Percentiles rank a stretch among this genome's conserved stretches.
These are phyloP conservation scores for Nothobranchius furzeri DNA, from an alignment of 2,113 vertebrate genomes.

Conservation along the genomic window DNA sequence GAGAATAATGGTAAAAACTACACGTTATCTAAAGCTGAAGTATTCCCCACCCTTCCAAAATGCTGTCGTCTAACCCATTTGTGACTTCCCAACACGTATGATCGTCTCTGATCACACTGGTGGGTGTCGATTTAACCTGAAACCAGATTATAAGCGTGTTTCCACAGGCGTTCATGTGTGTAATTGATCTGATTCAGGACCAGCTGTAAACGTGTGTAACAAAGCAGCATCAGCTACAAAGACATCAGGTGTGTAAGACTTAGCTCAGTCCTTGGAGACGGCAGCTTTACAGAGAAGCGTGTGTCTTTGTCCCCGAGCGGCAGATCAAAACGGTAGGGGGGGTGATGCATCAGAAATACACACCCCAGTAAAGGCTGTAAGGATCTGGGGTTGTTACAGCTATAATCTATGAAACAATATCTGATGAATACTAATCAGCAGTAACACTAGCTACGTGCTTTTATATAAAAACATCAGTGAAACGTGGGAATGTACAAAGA, in stretches of 20 bases:
- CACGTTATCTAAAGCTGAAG: background rate
- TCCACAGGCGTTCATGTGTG: constrained; percentile 12
- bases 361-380: too few relatives aligned
- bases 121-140: constrained; percentile 2
- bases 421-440: too few relatives aligned
- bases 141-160: constrained; percentile 2
- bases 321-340: constrained; percentile 39
- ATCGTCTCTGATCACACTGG: background rate
- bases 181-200: constrained; percentile 43
- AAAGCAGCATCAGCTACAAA: constrained; percentile 47
- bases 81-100: background rate
- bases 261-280: constrained; percentile 41
- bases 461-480: too few relatives aligned
- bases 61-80: background rate
- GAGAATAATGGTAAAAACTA: too few relatives aligned
- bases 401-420: too few relatives aligned
- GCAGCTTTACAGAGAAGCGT: constrained; percentile 5
- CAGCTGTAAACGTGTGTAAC: constrained; percentile 52
- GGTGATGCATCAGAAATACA: constrained; percentile 14
- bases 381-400: too few relatives aligned
- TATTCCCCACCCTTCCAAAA: background rate
- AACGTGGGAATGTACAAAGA: too few relatives aligned
- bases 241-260: constrained; percentile 55
- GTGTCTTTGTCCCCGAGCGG: constrained; percentile 41
- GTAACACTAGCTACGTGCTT: too few relatives aligned